Conservation (phyloP, 1,140 invertebrate species). For the Drosophila varians region DNA sequence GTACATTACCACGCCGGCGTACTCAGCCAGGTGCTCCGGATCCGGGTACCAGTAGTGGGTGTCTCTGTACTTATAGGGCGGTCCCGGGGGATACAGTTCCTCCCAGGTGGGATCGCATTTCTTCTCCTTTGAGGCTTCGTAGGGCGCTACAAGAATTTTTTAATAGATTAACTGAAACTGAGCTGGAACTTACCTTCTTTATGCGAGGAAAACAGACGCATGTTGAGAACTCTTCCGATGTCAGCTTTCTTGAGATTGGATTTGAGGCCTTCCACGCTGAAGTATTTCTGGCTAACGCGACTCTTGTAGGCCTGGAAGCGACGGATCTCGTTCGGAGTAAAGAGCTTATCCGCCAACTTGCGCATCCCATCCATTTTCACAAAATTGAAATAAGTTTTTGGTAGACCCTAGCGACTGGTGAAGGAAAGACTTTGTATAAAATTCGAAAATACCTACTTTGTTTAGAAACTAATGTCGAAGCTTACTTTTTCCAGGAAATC, state of each 20-base stretch:
- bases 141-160: conserved; percentile 4
- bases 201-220: conserved; percentile 27
- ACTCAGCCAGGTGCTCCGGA: conserved; percentile 86
- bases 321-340: conserved; percentile 55
- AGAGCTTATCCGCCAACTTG: conserved; percentile 47
- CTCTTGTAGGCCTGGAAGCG: conserved; percentile 51
- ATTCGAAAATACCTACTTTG: background rate
- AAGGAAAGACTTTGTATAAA: background rate
- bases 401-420: background rate
- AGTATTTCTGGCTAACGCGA: conserved; percentile 39
- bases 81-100: background rate
- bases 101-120: conserved; percentile 38
- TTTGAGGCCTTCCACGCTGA: conserved; percentile 34
- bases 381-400: background rate
- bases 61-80: conserved; percentile 32
- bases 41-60: conserved; percentile 67
- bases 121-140: background rate
- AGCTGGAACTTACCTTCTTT: conserved; percentile 5
- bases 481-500: background rate
- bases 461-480: background rate
- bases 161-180: no score
- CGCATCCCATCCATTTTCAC: conserved; percentile 26
- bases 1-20: conserved; percentile 86
- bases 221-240: conserved; percentile 24
- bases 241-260: conserved; percentile 8